phyloP scores from a whole-genome alignment of 1,140 invertebrate species.

The Centruroides sculpturatus region DNA sequence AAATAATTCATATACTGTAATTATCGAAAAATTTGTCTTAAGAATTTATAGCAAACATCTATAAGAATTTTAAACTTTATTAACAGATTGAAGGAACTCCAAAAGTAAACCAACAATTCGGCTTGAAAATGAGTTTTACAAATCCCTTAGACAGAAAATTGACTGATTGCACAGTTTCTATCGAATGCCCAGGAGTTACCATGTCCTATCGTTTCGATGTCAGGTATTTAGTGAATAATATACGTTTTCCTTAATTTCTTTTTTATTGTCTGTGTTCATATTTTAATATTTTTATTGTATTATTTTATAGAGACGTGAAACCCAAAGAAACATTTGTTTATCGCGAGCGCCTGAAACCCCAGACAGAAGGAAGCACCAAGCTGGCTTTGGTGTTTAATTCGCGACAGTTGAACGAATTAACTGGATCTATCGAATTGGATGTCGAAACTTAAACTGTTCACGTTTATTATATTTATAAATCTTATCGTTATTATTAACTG shows the following conservation, averaged over 20 bases:
- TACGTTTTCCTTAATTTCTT: too few relatives aligned
- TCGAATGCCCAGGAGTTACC: constrained; percentile 63
- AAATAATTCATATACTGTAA: too few relatives aligned
- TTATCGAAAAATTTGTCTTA: too few relatives aligned
- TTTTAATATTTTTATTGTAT: too few relatives aligned
- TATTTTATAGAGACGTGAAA: constrained; percentile 33
- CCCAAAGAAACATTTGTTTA: constrained; percentile 46
- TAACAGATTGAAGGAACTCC: constrained; percentile 35
- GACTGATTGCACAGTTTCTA: constrained; percentile 53
- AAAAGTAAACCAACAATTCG: constrained; percentile 44
- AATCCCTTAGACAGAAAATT: constrained; percentile 66
- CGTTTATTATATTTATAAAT: too few relatives aligned
- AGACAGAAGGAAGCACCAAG: constrained; percentile 50
- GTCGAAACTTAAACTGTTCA: too few relatives aligned
- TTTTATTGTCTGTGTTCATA: too few relatives aligned
- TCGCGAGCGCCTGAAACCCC: constrained; percentile 52
- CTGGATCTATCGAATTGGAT: too few relatives aligned
- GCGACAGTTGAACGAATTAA: constrained; percentile 52
- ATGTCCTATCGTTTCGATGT: constrained; percentile 28
- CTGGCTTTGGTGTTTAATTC: constrained; percentile 65
- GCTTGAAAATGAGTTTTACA: constrained; percentile 50
- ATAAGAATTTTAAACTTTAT: too few relatives aligned
- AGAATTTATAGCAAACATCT: too few relatives aligned
- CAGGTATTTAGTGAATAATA: too few relatives aligned
- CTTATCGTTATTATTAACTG: too few relatives aligned